Evolutionary conservation across 2,797 vertebrate species (phyloP), one percentile per base, ranked within the genome.

Genomic region (Bovichtus diacanthus): DNA sequence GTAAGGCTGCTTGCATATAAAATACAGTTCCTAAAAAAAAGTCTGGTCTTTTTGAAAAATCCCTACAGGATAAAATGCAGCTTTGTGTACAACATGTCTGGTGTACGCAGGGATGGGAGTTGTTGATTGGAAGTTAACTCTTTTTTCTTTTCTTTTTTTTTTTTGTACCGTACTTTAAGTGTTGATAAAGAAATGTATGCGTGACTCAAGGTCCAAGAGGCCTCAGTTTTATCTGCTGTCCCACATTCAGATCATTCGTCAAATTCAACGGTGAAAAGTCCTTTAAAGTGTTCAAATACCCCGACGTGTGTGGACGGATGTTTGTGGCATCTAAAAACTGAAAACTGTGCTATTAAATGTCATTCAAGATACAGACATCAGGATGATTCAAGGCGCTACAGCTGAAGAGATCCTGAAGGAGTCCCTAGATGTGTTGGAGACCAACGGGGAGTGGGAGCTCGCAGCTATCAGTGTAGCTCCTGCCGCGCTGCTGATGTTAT

Each of bases 361-460:
- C 9, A 21, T 36, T 76, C 2, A 29, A 90, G 90, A 27, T 31
- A 2, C 9, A 0, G 93, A 95, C 29, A 12, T 95, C 1, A 78
- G 3, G 59, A 25, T 93, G 53, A 8, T 79, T 19, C 61, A 85
- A 31, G 60, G 74, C 12, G 0, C 2, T 29, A 64, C 86, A 12
- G 15, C 73, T 11, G 67, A 78, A 16, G n/a, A 88, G 0, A 83
- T 90, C 23, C 82, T 92, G 41, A 0, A 47, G 9, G 70, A 86
- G 68, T 94, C 95, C 31, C 44, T 6, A 39, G 0, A 29, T 0
- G 82, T 90, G 13, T 25, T 94, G 3, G 9, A 71, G 18, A 94
- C 90, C 1, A 89, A 81, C 0, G 94, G 93, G 53, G 94, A 95
- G 66, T 95, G 95, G 94, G 87, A 93, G 21, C 92, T 95, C 0